phyloP scores from a whole-genome alignment of 2,113 vertebrate species.

The Phrynosoma blainvillii region DNA sequence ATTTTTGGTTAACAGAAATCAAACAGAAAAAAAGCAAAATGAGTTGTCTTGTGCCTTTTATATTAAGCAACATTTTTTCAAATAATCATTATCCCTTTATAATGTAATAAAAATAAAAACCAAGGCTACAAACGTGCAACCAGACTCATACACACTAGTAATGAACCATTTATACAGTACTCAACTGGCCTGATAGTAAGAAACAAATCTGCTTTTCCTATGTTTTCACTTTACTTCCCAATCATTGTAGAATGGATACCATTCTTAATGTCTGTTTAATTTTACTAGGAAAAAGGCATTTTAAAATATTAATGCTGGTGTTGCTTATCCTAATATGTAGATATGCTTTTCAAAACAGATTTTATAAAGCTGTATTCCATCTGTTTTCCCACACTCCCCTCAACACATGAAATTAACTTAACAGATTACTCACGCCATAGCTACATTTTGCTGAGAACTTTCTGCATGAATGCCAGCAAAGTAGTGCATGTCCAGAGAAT shows the following conservation, averaged over 20 bases:
- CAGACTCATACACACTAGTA: no score
- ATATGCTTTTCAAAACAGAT: slow-evolving; percentile 70
- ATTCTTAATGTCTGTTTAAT: slow-evolving; percentile 23
- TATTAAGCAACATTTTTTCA: slow-evolving; percentile 14
- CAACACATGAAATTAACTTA: slow-evolving; percentile 47
- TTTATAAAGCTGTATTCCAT: slow-evolving; percentile 62
- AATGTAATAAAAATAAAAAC: not conserved
- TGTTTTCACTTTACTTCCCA: not conserved
- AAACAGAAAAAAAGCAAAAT: not conserved
- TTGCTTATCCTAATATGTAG: slow-evolving; percentile 61
- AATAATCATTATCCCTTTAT: slow-evolving; percentile 3
- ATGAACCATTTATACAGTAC: no score
- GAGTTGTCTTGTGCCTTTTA: not conserved
- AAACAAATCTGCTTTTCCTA: slow-evolving; percentile 1
- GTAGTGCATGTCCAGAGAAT: slow-evolving; percentile 58
- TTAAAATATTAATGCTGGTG: slow-evolving; percentile 56
- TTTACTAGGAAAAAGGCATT: slow-evolving; percentile 42
- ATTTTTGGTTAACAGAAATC: not conserved
- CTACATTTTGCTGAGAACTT: slow-evolving; percentile 52
- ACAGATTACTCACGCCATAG: slow-evolving; percentile 53
- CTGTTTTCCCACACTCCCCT: slow-evolving; percentile 73
- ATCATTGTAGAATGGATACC: not conserved
- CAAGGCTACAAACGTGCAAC: no score
- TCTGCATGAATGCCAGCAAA: slow-evolving; percentile 68
- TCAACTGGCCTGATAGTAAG: slow-evolving; percentile 5